Evolutionary conservation across 2,888 invertebrate species (phyloP), one percentile per base, ranked within the genome.

Genomic region (Ichneumoninae sp.): DNA sequence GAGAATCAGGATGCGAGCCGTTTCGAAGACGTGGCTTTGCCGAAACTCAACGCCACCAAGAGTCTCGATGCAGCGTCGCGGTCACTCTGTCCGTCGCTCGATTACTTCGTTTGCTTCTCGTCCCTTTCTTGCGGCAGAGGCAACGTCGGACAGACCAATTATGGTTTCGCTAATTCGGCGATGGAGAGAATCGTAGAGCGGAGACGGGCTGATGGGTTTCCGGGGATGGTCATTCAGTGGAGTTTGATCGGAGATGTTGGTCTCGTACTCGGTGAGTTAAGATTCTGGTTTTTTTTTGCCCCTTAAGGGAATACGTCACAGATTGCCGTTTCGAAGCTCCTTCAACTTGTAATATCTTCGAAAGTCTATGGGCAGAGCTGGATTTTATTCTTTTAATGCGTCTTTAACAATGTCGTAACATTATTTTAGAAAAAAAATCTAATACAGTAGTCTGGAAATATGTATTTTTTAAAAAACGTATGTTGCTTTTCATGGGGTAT

Each of bases 71-170:
- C 93, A 33, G 96, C 96, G 10, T 97, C 98, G 0, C n/a, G n/a
- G n/a, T n/a, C n/a, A 96, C 92, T 96, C 82, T 98, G 98, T 89
- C 96, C 97, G 0, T 95, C 97, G 88, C 94, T 98, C 88, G 98
- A 99, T 91, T 97, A 98, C 95, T 99, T 99, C 93, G 98, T 99
- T 74, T 97, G 96, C 83, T 99, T 99, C 95, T 99, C 99, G 54
- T 98, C 98, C 63, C 97, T 99, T 82, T 98, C 98, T 52, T 98
- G 99, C 94, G 99, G 99, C 16, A 96, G 99, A 88, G 99, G 99
- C 85, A 99, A 99, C 94, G 96, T 97, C 73, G 99, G 99, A 4
- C 99, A 99, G 95, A 96, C 97, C 85, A 99, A 99, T 95, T 99
- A 99, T 93, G 99, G 99, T 77, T 95, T 98, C 89, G 99, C 99